A percentile compares a stretch with the other conserved stretches of the same genome.
Evolutionary conservation across 2,797 vertebrate genomes (phyloP).

Genomic region (Miichthys miiuy): DNA sequence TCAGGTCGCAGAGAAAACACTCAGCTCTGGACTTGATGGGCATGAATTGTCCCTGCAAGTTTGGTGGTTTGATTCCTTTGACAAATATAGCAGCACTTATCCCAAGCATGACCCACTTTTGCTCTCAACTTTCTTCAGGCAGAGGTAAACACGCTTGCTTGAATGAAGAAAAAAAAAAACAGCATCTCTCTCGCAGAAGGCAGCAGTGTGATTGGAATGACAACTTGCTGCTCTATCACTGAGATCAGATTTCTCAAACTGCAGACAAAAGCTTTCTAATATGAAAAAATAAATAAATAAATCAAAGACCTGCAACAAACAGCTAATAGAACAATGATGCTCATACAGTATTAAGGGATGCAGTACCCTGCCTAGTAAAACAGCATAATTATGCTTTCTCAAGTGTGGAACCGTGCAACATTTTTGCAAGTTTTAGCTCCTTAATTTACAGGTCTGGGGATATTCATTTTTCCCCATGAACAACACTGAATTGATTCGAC

Average conservation of each 20-base stretch:
- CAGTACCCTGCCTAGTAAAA: background rate
- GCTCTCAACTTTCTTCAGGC: conserved; percentile 66
- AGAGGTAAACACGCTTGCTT: conserved; percentile 64
- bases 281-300: background rate
- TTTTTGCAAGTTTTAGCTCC: background rate
- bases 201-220: conserved; percentile 64
- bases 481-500: background rate
- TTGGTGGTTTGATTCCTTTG: conserved; percentile 64
- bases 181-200: conserved; percentile 44
- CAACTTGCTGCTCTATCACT: conserved; percentile 42
- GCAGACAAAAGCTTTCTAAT: conserved; percentile 36
- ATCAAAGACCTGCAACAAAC: conserved; percentile 21
- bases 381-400: background rate
- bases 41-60: conserved; percentile 63
- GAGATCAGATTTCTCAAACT: conserved; percentile 42
- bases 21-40: conserved; percentile 44
- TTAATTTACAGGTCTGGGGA: background rate
- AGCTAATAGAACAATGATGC: background rate
- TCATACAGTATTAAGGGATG: background rate
- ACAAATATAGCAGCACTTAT: conserved; percentile 69
- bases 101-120: conserved; percentile 75
- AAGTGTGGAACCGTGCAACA: background rate
- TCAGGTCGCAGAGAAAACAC: conserved; percentile 42
- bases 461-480: background rate
- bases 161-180: conserved; percentile 21